These are phyloP conservation scores for Saturnia japonica DNA, from an alignment of 2,888 invertebrate species.

Conservation along the genomic window DNA sequence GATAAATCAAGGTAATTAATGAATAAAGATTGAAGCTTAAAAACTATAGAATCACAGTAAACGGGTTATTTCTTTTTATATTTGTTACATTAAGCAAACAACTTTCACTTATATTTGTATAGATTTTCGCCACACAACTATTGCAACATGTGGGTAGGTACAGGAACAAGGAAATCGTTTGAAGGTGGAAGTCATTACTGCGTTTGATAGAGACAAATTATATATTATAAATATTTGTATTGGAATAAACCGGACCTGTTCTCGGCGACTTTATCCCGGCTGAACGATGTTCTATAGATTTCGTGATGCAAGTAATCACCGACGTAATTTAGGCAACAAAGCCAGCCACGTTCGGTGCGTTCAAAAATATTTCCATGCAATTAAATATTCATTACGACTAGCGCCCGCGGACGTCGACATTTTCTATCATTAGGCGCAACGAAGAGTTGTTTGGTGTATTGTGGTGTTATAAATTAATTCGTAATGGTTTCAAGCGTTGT, in stretches of 20 bases:
- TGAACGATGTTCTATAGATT: constrained; percentile 12
- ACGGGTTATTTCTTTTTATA: too few relatives aligned
- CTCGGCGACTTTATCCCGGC: constrained; percentile 1
- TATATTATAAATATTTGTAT: constrained; percentile 12
- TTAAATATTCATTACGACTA: constrained; percentile 75
- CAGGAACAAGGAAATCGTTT: constrained; percentile 11
- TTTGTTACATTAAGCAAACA: not conserved
- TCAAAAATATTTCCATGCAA: constrained; percentile 67
- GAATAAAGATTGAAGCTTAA: too few relatives aligned
- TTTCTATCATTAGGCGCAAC: constrained; percentile 69
- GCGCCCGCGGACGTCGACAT: constrained; percentile 56
- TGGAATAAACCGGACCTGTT: constrained; percentile 9
- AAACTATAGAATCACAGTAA: too few relatives aligned
- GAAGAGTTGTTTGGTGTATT: constrained; percentile 46
- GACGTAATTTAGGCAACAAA: constrained; percentile 57
- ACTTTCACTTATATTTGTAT: not conserved
- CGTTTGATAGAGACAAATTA: not conserved
- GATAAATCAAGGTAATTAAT: too few relatives aligned
- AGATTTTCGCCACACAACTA: not conserved
- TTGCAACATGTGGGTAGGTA: not conserved
- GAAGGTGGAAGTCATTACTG: constrained; percentile 11
- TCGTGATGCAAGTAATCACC: constrained; percentile 45
- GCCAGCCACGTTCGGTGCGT: constrained; percentile 49
- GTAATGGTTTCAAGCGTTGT: constrained; percentile 28
- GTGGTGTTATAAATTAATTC: constrained; percentile 41